Evolutionary conservation across 2,113 vertebrate genomes (phyloP), one percentile per base, ranked within the genome.

Genomic region (Trematocara variabile): DNA sequence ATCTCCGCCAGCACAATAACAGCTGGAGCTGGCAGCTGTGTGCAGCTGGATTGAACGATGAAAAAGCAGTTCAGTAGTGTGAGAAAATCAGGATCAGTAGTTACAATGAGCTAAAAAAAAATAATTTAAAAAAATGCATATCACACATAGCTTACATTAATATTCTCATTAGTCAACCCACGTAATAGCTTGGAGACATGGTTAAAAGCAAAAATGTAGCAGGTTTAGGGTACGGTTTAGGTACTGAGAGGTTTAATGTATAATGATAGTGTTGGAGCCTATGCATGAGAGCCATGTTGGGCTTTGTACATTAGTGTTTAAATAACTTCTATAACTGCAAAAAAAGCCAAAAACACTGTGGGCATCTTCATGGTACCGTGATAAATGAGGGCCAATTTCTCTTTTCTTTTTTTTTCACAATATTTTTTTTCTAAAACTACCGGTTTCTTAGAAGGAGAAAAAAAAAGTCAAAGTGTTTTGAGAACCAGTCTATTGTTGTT

Each of bases 61-160:
- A 77, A 41, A 79, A 81, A 90, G 79, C 81, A 56, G 77, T 83
- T 95, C 93, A 95, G 95, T 95, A 95, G 93, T 95, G 93, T 95
- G 79, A 58, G 65, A 89, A 86, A 58, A 84, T 85, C 58, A 77
- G 79, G 44, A 81, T 95, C 95, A 95, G 95, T 95, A 95, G 95
- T 94, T 92, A 87, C 30, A 90, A 70, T 53, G 73, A 83, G 82
- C 6, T 37, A 13, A 28, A 30, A 30, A 30, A 30, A 41, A 41
- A 44, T 65, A 41, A 79, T 22, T 22, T 3, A 3, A 75, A 34
- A 79, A 22, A 28, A 37, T 75, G 56, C 44, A 22, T 80, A 80
- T 86, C 44, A 50, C 85, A 86, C 50, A 48, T 33, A 54, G 65
- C 54, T 75, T 46, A 22, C 12, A 84, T 25, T 25, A 41, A 56